phyloP scores from a whole-genome alignment of 2,888 invertebrate genomes.

The Lasioglossum morio region DNA sequence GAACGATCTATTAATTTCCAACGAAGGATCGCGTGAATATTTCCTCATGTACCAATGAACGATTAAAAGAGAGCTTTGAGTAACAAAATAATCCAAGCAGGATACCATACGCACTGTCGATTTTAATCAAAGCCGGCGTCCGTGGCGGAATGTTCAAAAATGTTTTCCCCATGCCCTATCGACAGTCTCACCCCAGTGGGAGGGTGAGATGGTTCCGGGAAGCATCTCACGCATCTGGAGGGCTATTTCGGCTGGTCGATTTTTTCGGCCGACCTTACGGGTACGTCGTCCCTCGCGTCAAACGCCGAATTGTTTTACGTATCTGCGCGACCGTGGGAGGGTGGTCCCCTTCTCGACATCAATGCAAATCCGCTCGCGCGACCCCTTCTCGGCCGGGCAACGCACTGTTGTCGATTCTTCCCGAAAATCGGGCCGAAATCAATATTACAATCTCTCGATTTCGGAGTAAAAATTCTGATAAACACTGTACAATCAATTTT shows the following conservation, averaged over 20 bases:
- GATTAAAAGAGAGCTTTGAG: not conserved
- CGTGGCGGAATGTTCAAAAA: constrained; percentile 40
- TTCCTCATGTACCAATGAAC: not conserved
- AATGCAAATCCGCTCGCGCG: constrained; percentile 68
- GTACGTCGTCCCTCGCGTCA: constrained; percentile 41
- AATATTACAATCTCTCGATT: not conserved
- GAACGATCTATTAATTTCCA: not conserved
- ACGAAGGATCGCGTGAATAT: not conserved
- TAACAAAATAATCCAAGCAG: not conserved
- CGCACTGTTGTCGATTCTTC: constrained; percentile 17
- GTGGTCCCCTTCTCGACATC: constrained; percentile 58
- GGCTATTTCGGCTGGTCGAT: constrained; percentile 41
- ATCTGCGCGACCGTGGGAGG: constrained; percentile 48
- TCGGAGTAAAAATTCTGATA: not conserved
- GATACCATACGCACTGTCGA: constrained; percentile 8
- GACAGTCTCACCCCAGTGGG: not conserved
- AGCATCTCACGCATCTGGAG: constrained; percentile 25
- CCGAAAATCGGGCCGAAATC: not conserved
- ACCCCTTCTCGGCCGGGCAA: constrained; percentile 52
- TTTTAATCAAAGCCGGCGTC: constrained; percentile 43
- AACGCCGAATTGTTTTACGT: constrained; percentile 60
- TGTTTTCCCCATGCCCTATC: not conserved
- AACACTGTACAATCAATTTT: not conserved
- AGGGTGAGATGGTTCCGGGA: constrained; percentile 4
- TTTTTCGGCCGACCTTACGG: constrained; percentile 45